A percentile compares a stretch with the other conserved stretches of the same genome.
phyloP scores from a whole-genome alignment of 53 echinoderm and acorn worm genomes.

The Apostichopus leukothele region DNA sequence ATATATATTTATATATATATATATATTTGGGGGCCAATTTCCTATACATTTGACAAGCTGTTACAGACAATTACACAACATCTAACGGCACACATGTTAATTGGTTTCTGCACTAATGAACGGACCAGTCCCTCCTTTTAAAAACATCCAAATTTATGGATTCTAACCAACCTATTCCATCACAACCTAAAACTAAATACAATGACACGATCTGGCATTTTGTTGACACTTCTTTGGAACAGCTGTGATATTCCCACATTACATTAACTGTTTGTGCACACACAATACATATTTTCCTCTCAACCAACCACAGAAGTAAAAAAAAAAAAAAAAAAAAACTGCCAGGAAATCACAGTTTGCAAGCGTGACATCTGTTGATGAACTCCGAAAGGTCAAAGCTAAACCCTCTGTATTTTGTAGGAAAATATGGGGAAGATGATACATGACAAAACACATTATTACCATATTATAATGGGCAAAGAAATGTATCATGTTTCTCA shows the following conservation, averaged over 20 bases:
- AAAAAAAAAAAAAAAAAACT: neutral
- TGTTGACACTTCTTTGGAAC: neutral
- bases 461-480: no score
- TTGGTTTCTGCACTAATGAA: no score
- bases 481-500: no score
- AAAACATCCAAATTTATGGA: neutral
- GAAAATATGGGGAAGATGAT: no score
- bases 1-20: no score
- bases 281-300: neutral
- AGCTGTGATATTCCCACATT: neutral
- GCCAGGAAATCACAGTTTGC: neutral
- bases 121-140: no score
- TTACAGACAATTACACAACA: no score
- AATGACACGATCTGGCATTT: neutral
- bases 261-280: neutral
- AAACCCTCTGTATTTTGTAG: no score
- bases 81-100: no score
- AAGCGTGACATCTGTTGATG: neutral
- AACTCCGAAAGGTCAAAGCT: neutral
- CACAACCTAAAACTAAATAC: neutral
- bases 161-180: neutral
- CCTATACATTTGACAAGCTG: no score
- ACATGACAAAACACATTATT: no score
- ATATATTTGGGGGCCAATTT: no score
- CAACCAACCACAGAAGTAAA: neutral